Percentiles rank a stretch among this genome's conserved stretches.
Evolutionary conservation across 2,113 vertebrate species (phyloP).

Genomic region (Marcusenius ussheri): DNA sequence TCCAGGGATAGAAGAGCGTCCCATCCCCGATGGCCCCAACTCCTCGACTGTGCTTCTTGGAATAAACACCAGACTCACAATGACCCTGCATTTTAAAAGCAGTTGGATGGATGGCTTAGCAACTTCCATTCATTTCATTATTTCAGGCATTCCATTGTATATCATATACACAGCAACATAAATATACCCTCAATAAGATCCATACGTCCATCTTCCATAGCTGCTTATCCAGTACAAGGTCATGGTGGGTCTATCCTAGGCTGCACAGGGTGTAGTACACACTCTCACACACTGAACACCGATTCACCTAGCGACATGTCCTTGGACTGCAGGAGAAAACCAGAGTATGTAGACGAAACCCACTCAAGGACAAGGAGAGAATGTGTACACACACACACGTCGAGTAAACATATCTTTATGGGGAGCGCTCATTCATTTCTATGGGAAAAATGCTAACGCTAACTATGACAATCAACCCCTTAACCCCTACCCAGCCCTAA

Average conservation of each 20-base stretch:
- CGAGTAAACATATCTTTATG: no score
- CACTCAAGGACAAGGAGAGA: not conserved
- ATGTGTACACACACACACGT: not conserved
- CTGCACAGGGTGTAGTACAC: not conserved
- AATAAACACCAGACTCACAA: not conserved
- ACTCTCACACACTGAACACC: not conserved
- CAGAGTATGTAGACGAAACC: not conserved
- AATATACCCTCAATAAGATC: not conserved
- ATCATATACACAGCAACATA: not conserved
- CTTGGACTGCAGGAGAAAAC: not conserved
- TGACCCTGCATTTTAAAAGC: not conserved
- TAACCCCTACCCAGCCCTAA: not conserved
- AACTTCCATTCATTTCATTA: not conserved
- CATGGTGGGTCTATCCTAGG: not conserved
- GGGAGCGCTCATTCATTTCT: no score
- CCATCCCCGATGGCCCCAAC: not conserved
- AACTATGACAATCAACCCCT: not conserved
- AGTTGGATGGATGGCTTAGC: not conserved
- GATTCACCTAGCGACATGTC: not conserved
- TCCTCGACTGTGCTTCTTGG: not conserved
- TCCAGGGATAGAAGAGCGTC: not conserved
- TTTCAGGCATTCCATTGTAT: not conserved
- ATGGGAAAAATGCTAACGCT: no score
- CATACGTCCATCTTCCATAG: not conserved
- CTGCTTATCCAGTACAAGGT: not conserved